These are phyloP conservation scores for Ormyrus rosae DNA, from an alignment of 2,888 invertebrate genomes.

Conservation along the genomic window DNA sequence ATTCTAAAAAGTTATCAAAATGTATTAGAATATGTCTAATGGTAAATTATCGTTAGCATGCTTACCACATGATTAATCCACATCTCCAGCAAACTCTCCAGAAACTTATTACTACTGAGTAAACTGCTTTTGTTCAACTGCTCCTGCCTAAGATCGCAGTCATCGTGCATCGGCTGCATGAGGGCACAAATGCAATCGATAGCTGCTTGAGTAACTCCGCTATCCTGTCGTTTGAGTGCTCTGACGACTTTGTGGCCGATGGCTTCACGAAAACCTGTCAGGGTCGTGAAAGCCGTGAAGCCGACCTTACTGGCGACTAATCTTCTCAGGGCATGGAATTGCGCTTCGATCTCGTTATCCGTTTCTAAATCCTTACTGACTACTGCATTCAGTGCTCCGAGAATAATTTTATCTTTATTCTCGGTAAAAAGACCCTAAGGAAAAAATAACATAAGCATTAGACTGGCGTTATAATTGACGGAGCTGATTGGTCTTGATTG, in stretches of 20 bases:
- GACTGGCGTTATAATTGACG: too few species aligned
- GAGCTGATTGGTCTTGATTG: too few species aligned
- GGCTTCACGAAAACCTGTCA: constrained; percentile 95
- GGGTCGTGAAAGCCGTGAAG: constrained; percentile 94
- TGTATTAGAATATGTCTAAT: background rate
- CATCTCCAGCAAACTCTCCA: constrained; percentile 95
- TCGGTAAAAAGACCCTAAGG: constrained; percentile 95
- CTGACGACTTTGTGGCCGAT: constrained; percentile 94
- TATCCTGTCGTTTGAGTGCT: constrained; percentile 90
- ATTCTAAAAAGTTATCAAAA: constrained; percentile 78
- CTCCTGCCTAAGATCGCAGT: constrained; percentile 97
- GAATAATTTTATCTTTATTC: constrained; percentile 98
- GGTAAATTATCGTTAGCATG: background rate
- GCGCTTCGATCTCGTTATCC: constrained; percentile 90
- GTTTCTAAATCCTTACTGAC: constrained; percentile 83
- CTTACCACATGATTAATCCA: constrained; percentile 95
- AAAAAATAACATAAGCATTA: constrained; percentile 59
- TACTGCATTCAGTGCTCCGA: constrained; percentile 91
- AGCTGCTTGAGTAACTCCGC: constrained; percentile 96
- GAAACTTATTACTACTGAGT: constrained; percentile 91
- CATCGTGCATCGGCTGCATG: constrained; percentile 98
- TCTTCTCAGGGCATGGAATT: constrained; percentile 95
- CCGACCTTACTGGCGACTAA: constrained; percentile 98
- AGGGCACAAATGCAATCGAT: constrained; percentile 98
- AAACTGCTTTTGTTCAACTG: constrained; percentile 98